Evolutionary conservation across 2,113 vertebrate species (phyloP).

Genomic region (Clarias magur): DNA sequence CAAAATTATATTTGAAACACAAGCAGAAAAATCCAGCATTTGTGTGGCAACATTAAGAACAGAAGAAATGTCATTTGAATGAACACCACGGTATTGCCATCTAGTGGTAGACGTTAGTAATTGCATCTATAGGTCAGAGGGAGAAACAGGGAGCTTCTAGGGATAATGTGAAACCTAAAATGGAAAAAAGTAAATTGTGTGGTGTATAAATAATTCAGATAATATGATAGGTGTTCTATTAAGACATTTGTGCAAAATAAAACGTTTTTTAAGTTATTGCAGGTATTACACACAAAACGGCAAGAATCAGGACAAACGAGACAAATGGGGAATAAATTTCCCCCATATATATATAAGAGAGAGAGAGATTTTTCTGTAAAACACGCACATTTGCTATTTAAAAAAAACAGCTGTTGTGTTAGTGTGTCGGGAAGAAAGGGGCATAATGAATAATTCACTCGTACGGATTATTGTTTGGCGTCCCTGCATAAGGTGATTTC

Average conservation of each 20-base stretch:
- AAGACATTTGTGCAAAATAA: too few relatives aligned
- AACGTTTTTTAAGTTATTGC: too few relatives aligned
- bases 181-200: not conserved
- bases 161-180: not conserved
- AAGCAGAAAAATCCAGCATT: not conserved
- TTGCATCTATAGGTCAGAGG: conserved; percentile 10
- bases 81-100: conserved; percentile 59
- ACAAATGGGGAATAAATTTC: not conserved
- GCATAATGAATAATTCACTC: not conserved
- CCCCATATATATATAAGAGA: not conserved
- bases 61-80: not conserved
- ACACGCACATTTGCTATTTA: not conserved
- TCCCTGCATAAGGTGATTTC: not conserved
- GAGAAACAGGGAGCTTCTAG: not conserved
- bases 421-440: not conserved
- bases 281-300: not conserved
- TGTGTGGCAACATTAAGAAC: not conserved
- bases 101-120: conserved; percentile 58
- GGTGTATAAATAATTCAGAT: not conserved
- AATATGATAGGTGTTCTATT: not conserved
- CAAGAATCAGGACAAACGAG: not conserved
- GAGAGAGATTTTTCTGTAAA: not conserved
- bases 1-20: not conserved
- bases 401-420: too few relatives aligned
- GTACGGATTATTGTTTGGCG: not conserved